Base-by-base conservation (phyloP, 1,140 invertebrate species). In the Plodia interpunctella region DNA sequence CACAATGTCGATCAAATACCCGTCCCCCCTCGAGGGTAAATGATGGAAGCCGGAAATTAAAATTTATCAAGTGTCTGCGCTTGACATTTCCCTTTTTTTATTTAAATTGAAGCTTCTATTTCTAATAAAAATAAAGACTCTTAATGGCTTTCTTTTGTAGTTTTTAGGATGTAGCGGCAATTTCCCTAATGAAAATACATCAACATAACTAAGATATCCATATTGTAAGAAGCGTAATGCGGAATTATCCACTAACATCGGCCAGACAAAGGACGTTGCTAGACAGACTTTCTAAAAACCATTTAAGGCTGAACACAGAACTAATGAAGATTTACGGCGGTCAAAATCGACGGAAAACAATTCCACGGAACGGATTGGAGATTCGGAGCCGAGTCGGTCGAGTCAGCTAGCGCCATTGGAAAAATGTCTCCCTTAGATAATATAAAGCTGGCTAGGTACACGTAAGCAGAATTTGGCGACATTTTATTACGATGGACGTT, bases 281-380 rank as follows among this genome's bases (percentile, higher is more conserved):
- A 44, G 13, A n/a, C 11, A 25, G 51, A 56, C 38, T 55, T 55
- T 28, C 53, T 15, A 51, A 59, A 54, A 59, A 60, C 49, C 59
- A 20, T 25, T 53, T 8, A 53, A n/a, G n/a, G 28, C 57, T 44
- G 57, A 44, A 44, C 38, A 44, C 13, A 51, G 49, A 30, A 18
- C 49, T 61, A 66, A 66, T 66, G 59, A 62, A 66, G 62, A 67
- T 63, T 61, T 59, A 66, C 62, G 61, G 66, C 58, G 18, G 20
- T 15, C 38, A 17, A 53, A 53, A 25, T 53, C 51, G 51, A 8
- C 51, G 60, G 63, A 70, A 72, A 70, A 72, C 69, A 75, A 68
- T 74, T 63, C 61, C 50, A 11, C 55, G 61, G 60, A 66, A 49
- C 58, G 62, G 62, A 68, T 67, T 52, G 49, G 21, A 53, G 35